phyloP scores from a whole-genome alignment of 2,797 vertebrate genomes.

The Pangasius krempfi region DNA sequence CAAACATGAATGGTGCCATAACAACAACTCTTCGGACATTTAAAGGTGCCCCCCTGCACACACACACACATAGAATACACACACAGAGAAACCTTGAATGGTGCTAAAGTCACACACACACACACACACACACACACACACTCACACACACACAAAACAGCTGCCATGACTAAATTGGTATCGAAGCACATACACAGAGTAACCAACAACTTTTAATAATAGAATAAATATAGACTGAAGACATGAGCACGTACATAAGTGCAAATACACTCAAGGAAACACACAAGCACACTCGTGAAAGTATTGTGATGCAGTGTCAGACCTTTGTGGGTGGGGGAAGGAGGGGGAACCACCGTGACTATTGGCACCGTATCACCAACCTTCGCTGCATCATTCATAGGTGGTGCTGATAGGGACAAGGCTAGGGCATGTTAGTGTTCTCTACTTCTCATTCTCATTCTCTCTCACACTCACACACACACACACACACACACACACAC shows the following conservation, averaged over 20 bases:
- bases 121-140: background rate
- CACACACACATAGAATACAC: background rate
- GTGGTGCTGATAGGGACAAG: constrained; percentile 55
- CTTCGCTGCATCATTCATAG: constrained; percentile 44
- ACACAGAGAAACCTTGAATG: background rate
- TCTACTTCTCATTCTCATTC: constrained; percentile 19
- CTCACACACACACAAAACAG: background rate
- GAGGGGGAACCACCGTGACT: constrained; percentile 48
- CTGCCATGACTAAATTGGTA: background rate
- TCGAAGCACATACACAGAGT: constrained; percentile 7
- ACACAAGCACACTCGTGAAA: constrained; percentile 35
- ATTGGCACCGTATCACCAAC: constrained; percentile 47
- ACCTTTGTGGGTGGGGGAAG: constrained; percentile 55
- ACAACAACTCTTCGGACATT: background rate
- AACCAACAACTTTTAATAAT: background rate
- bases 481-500: background rate
- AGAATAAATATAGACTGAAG: constrained; percentile 15
- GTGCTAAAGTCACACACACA: constrained; percentile 19
- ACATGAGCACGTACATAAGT: constrained; percentile 2
- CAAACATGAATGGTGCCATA: constrained; percentile 11
- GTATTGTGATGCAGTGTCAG: constrained; percentile 38
- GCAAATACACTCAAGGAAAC: constrained; percentile 9
- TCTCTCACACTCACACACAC: background rate
- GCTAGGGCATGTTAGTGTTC: constrained; percentile 50
- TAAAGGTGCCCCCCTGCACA: background rate